phyloP scores from a whole-genome alignment of 2,797 vertebrate species.

The Craterocephalus amniculus region DNA sequence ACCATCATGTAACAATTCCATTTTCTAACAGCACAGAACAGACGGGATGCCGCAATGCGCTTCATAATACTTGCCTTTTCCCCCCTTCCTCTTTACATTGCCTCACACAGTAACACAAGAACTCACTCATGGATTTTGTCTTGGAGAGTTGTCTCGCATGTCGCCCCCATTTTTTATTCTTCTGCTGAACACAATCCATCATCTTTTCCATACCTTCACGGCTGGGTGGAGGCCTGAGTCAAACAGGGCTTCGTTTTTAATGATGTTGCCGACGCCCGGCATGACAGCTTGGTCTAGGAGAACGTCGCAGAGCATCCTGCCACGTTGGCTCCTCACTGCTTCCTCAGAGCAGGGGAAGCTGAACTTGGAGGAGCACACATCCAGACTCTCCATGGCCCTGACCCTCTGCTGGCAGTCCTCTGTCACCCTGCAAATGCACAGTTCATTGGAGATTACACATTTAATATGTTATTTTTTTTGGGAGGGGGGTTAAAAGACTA shows the following conservation, averaged over 20 bases:
- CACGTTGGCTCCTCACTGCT: constrained; percentile 82
- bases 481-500: constrained; percentile 20
- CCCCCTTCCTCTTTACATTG: constrained; percentile 52
- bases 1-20: neutral
- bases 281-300: constrained; percentile 92
- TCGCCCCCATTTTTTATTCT: constrained; percentile 48
- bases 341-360: constrained; percentile 84
- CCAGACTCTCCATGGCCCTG: constrained; percentile 85
- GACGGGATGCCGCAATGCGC: constrained; percentile 25
- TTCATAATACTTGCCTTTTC: constrained; percentile 28
- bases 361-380: constrained; percentile 91
- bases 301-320: constrained; percentile 91
- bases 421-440: constrained; percentile 80
- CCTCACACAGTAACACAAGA: constrained; percentile 53
- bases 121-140: constrained; percentile 32
- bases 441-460: constrained; percentile 27
- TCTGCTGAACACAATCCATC: constrained; percentile 71
- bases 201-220: constrained; percentile 83
- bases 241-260: constrained; percentile 96
- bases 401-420: constrained; percentile 86
- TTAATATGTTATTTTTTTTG: constrained; percentile 32
- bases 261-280: constrained; percentile 97
- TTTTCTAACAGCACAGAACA: constrained; percentile 3
- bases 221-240: constrained; percentile 91
- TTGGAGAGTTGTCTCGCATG: constrained; percentile 40